Percentiles rank a stretch among this genome's conserved stretches.
phyloP scores from a whole-genome alignment of 2,888 invertebrate genomes.

The Flexamia atlantica region DNA sequence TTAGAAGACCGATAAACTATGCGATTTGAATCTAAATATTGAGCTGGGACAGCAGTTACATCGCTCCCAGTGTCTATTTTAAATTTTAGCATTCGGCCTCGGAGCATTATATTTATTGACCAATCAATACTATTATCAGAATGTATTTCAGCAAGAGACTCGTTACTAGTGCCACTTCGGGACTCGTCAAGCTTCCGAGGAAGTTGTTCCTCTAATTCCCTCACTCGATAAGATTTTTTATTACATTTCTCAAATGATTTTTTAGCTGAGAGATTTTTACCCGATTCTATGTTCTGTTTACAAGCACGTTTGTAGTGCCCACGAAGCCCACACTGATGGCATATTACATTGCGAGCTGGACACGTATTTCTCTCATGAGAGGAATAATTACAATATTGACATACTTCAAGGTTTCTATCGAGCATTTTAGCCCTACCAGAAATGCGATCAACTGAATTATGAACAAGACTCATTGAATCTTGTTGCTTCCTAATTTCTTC shows the following conservation, averaged over 20 bases:
- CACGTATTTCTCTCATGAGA: neutral
- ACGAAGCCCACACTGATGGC: neutral
- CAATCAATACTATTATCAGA: neutral
- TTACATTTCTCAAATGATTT: neutral
- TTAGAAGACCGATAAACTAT: neutral
- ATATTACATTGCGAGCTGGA: neutral
- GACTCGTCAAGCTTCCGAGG: neutral
- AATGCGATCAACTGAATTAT: neutral
- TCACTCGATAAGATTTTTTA: neutral
- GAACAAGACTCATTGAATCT: neutral
- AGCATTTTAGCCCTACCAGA: neutral
- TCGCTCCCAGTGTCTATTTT: neutral
- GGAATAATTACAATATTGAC: neutral
- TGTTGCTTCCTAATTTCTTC: neutral
- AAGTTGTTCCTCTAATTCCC: neutral
- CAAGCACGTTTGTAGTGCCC: neutral
- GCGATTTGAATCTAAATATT: neutral
- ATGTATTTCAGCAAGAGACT: neutral
- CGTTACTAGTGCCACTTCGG: neutral
- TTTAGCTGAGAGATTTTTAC: neutral
- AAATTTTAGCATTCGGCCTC: neutral
- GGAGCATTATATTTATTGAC: neutral
- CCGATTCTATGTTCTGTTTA: neutral
- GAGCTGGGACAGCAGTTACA: neutral
- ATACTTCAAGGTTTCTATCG: neutral